Conservation (phyloP, 2,797 vertebrate genomes). For the Pangasius mekongensis region DNA sequence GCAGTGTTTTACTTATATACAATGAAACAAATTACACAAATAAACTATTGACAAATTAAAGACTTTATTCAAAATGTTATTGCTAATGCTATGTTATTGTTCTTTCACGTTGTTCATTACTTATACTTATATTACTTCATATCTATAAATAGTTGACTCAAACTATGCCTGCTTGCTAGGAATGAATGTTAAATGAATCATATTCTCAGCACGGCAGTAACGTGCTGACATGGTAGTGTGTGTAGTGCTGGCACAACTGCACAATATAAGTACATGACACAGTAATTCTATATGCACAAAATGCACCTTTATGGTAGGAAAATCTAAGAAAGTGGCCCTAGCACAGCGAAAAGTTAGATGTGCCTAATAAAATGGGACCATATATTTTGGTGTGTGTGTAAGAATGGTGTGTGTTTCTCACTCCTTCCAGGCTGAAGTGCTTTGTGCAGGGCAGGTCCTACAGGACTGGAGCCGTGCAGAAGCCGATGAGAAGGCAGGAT, state of each 20-base stretch:
- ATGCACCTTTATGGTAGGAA: background rate
- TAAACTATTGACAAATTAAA: background rate
- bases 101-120: background rate
- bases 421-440: slow-evolving; percentile 80
- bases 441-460: slow-evolving; percentile 75
- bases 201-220: background rate
- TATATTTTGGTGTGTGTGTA: slow-evolving; percentile 6
- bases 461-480: slow-evolving; percentile 79
- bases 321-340: background rate
- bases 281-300: background rate
- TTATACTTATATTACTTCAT: background rate
- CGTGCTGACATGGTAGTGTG: background rate
- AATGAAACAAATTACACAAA: background rate
- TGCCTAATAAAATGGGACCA: background rate
- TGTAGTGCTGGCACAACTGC: background rate
- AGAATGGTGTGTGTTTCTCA: slow-evolving; percentile 60
- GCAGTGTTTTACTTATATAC: background rate
- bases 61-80: background rate
- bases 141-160: background rate
- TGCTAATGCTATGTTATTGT: background rate
- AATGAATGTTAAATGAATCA: slow-evolving; percentile 3
- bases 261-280: background rate
- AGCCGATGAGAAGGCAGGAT: slow-evolving; percentile 88
- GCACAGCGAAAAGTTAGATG: background rate
- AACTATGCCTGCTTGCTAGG: background rate